phyloP scores from a whole-genome alignment of 2,888 invertebrate genomes.

The Oxytorus armatus region DNA sequence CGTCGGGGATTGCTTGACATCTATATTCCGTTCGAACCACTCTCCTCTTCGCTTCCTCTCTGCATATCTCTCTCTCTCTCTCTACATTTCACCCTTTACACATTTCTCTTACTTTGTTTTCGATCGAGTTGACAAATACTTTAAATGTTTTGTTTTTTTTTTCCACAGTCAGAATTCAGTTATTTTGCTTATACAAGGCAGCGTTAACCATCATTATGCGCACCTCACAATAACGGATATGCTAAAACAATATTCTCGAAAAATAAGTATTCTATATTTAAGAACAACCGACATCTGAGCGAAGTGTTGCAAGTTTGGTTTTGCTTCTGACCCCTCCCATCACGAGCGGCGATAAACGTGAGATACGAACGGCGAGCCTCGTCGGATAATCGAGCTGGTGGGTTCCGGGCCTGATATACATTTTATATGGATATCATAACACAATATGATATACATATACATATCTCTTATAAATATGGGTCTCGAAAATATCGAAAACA shows the following conservation, averaged over 20 bases:
- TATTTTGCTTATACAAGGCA: background rate
- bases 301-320: background rate
- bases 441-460: conserved; percentile 32
- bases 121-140: conserved; percentile 25
- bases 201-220: background rate
- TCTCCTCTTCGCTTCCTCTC: conserved; percentile 42
- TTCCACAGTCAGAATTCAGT: conserved; percentile 35
- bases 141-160: conserved; percentile 40
- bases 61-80: conserved; percentile 36
- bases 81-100: conserved; percentile 21
- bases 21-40: conserved; percentile 49
- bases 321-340: conserved; percentile 15
- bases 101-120: conserved; percentile 23
- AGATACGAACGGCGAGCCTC: conserved; percentile 50
- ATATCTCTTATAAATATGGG: conserved; percentile 78
- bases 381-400: conserved; percentile 72
- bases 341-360: conserved; percentile 25
- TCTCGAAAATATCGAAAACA: conserved; percentile 79
- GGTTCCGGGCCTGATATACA: conserved; percentile 79
- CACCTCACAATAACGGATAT: conserved; percentile 22
- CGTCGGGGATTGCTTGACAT: conserved; percentile 68
- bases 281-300: conserved; percentile 29
- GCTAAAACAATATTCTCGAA: conserved; percentile 29
- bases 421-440: conserved; percentile 66
- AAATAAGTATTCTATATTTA: conserved; percentile 30